Base-by-base conservation (phyloP, 2,888 invertebrate genomes). In the Xanthorhoe designata region DNA sequence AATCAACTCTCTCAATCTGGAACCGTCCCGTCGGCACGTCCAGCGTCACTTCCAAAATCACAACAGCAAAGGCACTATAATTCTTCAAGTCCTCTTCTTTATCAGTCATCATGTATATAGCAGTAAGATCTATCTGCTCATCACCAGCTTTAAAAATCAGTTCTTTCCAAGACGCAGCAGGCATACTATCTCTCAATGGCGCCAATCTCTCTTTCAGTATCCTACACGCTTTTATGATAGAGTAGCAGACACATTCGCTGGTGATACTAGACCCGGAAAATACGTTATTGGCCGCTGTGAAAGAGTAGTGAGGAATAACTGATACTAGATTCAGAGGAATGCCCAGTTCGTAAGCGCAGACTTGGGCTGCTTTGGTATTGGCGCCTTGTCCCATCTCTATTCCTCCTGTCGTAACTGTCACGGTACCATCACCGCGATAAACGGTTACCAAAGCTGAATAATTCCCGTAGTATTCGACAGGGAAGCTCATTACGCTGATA, bases 361-460 rank as follows among this genome's bases (percentile, higher is more conserved):
- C 96, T 92, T 97, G 97, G 2, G 96, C 95, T 0, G 94, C 95
- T 94, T 97, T 97, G 0, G 97, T 97, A 72, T 97, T 96, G 45
- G 97, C 93, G 0, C 97, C 97, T 92, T 97, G 97, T 0, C 97
- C 97, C 89, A 95, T 95, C 87, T 96, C 96, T 54, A 96, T 90
- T 0, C 96, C 96, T 5, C 96, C 96, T 62, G 96, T 96, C 0
- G 95, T 89, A 0, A 97, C 88, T 0, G 95, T 94, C 0, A 97
- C 96, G 0, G 95, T 95, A 0, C 95, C 96, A 82, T 96, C 96
- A 0, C 94, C 92, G 66, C 95, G 94, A 77, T 95, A 97, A 69
- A 97, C 94, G 0, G 95, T 94, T 0, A 97, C 94, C 68, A 95
- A 83, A 0, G 94, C 94, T 49, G 94, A 91, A 74, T 93, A 96